phyloP scores from a whole-genome alignment of 2,113 vertebrate species.

The Daubentonia madagascariensis region DNA sequence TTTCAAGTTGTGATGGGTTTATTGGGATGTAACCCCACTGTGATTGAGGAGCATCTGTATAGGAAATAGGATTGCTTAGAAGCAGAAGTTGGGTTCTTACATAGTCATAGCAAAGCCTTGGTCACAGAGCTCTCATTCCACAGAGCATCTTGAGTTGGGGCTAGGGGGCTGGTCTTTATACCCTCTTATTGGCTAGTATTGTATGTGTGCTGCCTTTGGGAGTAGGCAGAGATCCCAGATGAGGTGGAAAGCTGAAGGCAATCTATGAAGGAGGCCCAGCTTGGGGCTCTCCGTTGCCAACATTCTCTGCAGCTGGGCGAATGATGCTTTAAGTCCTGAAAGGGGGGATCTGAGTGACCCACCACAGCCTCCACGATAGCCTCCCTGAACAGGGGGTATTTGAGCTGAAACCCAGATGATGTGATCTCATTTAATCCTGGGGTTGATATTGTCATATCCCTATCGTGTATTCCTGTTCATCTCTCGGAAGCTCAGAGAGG shows the following conservation, averaged over 20 bases:
- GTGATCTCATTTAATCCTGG: not conserved
- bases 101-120: not conserved
- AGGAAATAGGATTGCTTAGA: not conserved
- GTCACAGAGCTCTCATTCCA: not conserved
- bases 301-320: not conserved
- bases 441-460: not conserved
- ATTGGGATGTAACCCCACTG: not conserved
- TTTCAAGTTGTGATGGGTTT: not conserved
- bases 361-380: accelerated
- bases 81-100: not conserved
- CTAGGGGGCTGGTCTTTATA: not conserved
- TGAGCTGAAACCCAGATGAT: not conserved
- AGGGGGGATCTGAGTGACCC: not conserved
- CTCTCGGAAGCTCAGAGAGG: not conserved
- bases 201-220: not conserved
- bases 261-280: not conserved
- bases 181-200: not conserved
- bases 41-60: not conserved
- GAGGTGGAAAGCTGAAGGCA: not conserved
- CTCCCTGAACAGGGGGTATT: not conserved
- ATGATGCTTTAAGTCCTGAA: not conserved
- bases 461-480: not conserved
- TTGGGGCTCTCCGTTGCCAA: not conserved
- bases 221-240: not conserved
- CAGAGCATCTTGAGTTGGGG: not conserved